These are phyloP conservation scores for Drosophila sulfurigaster DNA, from an alignment of 1,140 invertebrate species.

Conservation along the genomic window DNA sequence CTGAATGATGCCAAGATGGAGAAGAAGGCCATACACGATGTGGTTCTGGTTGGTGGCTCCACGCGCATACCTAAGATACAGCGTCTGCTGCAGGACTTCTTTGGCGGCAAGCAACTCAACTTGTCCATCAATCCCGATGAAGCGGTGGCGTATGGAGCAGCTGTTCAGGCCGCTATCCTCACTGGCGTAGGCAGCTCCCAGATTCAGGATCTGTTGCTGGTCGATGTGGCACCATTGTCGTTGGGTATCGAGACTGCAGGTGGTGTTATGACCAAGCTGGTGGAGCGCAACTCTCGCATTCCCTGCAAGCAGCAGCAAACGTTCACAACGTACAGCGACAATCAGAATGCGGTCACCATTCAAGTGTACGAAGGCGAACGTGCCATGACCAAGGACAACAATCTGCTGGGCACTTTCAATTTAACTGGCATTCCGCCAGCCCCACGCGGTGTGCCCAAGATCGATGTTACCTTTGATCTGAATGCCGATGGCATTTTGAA, in stretches of 20 bases:
- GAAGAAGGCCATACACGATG: slow-evolving; percentile 88
- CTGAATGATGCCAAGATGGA: slow-evolving; percentile 91
- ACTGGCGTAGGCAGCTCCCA: slow-evolving; percentile 89
- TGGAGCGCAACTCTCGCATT: slow-evolving; percentile 89
- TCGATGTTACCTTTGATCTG: slow-evolving; percentile 91
- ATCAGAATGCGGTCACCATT: slow-evolving; percentile 91
- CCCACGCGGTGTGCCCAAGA: slow-evolving; percentile 87
- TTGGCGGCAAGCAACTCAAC: slow-evolving; percentile 88
- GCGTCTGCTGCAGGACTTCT: slow-evolving; percentile 88
- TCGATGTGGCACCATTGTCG: slow-evolving; percentile 90
- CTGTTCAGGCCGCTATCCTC: slow-evolving; percentile 92
- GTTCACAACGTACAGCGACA: slow-evolving; percentile 88
- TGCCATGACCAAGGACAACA: slow-evolving; percentile 92
- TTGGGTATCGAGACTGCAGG: slow-evolving; percentile 90
- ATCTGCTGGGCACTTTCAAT: slow-evolving; percentile 92
- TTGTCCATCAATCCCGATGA: slow-evolving; percentile 93
- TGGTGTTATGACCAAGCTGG: slow-evolving; percentile 88
- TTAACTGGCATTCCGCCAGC: slow-evolving; percentile 90
- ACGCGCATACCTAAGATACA: slow-evolving; percentile 89
- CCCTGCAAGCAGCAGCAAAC: slow-evolving; percentile 89
- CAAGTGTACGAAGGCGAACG: slow-evolving; percentile 90
- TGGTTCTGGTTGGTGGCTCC: slow-evolving; percentile 89
- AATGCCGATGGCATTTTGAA: slow-evolving; percentile 93
- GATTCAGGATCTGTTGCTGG: slow-evolving; percentile 91
- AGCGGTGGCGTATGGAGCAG: slow-evolving; percentile 90